These are phyloP conservation scores for Acromyrmex echinatior DNA, from an alignment of 1,140 invertebrate genomes.

Conservation along the genomic window DNA sequence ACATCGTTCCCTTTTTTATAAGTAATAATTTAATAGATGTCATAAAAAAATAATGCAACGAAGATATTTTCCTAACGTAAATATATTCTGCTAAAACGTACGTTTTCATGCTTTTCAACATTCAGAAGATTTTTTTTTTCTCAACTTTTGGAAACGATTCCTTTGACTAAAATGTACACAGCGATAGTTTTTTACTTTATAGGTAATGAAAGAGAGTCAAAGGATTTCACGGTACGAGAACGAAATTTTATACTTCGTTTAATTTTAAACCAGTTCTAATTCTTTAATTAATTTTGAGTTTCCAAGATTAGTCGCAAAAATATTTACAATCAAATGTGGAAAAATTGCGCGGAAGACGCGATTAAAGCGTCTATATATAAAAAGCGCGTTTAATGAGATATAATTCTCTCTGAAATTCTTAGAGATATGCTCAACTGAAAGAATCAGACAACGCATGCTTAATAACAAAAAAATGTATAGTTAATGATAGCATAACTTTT, in stretches of 20 bases:
- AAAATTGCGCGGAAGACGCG: no score
- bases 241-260: background rate
- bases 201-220: background rate
- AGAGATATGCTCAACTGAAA: background rate
- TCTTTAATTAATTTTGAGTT: background rate
- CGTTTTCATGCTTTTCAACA: background rate
- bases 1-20: background rate
- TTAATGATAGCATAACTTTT: slow-evolving; percentile 33
- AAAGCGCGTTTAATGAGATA: background rate
- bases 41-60: background rate
- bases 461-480: slow-evolving; percentile 6
- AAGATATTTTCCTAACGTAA: background rate
- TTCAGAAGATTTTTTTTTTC: background rate
- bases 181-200: background rate
- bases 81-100: background rate
- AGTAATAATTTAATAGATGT: background rate
- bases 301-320: background rate
- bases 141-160: background rate
- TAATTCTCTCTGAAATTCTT: no score
- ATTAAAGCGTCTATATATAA: background rate
- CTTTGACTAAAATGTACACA: background rate
- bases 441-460: background rate
- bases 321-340: background rate
- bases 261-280: background rate
- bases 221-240: background rate